A percentile compares a stretch with the other conserved stretches of the same genome.
phyloP scores from a whole-genome alignment of 2,797 vertebrate genomes.

The Alouatta caraya region DNA sequence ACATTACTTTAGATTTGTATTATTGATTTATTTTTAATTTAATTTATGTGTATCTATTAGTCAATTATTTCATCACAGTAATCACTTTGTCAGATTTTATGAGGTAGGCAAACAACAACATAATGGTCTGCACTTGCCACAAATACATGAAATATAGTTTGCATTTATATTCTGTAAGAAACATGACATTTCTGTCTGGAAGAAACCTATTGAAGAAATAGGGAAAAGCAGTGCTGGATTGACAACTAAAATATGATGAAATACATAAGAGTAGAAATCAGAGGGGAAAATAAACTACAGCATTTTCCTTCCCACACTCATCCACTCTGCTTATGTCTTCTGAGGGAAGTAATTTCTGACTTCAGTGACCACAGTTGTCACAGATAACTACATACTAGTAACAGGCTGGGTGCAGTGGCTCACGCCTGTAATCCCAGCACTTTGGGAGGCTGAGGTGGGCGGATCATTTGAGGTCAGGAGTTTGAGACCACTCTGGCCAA shows the following conservation, averaged over 20 bases:
- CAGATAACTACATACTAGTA: not conserved
- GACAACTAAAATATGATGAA: not conserved
- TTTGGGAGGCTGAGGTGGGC: not conserved
- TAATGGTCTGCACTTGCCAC: not conserved
- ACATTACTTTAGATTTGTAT: not conserved
- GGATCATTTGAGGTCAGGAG: not conserved
- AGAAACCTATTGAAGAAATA: not conserved
- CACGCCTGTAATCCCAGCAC: not conserved
- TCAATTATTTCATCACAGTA: not conserved
- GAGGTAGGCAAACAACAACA: not conserved
- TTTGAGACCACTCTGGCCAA: not conserved
- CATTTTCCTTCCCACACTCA: not conserved
- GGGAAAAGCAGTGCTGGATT: not conserved
- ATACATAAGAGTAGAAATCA: not conserved
- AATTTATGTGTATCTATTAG: not conserved
- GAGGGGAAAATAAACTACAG: not conserved
- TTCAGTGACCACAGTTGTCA: not conserved
- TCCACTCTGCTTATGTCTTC: not conserved
- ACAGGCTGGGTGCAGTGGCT: not conserved
- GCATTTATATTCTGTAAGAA: not conserved
- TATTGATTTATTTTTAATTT: slow-evolving; percentile 24
- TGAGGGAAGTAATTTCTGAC: not conserved
- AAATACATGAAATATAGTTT: not conserved
- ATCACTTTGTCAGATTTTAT: not conserved
- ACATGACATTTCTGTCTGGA: slow-evolving; percentile 1